Percentiles rank a stretch among this genome's conserved stretches.
phyloP scores from a whole-genome alignment of 1,140 invertebrate species.

The Tetraneura akinire region DNA sequence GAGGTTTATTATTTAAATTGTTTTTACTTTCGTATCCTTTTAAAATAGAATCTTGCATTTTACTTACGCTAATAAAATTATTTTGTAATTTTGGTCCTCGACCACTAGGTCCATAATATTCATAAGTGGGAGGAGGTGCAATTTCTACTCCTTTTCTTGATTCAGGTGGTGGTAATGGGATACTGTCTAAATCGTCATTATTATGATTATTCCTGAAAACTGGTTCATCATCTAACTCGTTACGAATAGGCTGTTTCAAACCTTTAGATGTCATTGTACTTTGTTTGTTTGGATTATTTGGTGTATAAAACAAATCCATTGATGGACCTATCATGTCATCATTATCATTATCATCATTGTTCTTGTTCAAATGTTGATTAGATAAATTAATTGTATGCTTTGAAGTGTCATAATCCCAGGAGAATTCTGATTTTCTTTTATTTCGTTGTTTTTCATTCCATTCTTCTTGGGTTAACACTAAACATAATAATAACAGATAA shows the following conservation, averaged over 20 bases:
- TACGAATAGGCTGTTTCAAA: slow-evolving; percentile 27
- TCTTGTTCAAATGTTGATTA: background rate
- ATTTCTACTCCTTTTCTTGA: slow-evolving; percentile 61
- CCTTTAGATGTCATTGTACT: background rate
- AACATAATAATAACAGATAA: slow-evolving; percentile 40
- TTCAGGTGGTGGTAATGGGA: slow-evolving; percentile 9
- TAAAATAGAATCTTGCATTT: slow-evolving; percentile 42
- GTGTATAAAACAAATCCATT: slow-evolving; percentile 54
- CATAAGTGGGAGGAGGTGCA: slow-evolving; percentile 67
- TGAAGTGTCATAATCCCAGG: slow-evolving; percentile 59
- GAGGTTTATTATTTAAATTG: background rate
- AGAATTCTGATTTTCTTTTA: slow-evolving; percentile 71
- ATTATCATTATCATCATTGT: background rate
- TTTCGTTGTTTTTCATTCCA: slow-evolving; percentile 74
- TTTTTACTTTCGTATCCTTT: slow-evolving; percentile 3
- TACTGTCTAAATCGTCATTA: slow-evolving; percentile 14
- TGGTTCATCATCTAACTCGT: slow-evolving; percentile 43
- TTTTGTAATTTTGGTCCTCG: background rate
- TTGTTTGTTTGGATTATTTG: slow-evolving; percentile 41
- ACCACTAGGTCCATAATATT: slow-evolving; percentile 63
- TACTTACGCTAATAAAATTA: background rate
- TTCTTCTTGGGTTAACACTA: slow-evolving; percentile 73
- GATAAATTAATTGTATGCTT: background rate
- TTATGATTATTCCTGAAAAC: background rate
- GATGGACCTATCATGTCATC: slow-evolving; percentile 53